Conservation (phyloP, 2,888 invertebrate species). For the Eupithecia exiguata region DNA sequence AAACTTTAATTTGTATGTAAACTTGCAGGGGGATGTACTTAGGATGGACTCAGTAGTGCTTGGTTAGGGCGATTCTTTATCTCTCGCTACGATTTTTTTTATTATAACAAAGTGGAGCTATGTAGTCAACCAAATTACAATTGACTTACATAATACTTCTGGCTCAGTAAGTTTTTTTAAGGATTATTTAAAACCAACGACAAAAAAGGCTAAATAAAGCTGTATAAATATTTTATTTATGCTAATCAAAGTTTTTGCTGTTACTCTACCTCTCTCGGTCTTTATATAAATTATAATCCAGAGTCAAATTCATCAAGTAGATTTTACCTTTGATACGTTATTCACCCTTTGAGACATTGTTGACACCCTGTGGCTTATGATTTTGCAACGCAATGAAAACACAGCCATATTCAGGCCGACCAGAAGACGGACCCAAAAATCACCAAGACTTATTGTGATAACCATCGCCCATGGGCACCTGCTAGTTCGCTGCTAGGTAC, state of each 20-base stretch:
- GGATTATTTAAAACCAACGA: too few species aligned
- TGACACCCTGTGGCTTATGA: background rate
- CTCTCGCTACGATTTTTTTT: background rate
- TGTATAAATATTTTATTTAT: too few species aligned
- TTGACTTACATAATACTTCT: too few species aligned
- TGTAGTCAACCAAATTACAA: too few species aligned
- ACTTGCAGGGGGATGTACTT: background rate
- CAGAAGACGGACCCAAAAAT: background rate
- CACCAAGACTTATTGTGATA: background rate
- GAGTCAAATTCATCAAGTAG: too few species aligned
- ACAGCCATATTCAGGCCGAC: background rate
- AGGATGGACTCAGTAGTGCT: background rate
- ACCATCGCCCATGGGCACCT: background rate
- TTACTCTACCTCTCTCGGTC: background rate
- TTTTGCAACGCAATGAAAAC: background rate
- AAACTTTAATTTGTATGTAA: constrained; percentile 32
- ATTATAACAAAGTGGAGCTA: background rate
- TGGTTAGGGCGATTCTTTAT: background rate
- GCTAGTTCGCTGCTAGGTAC: background rate
- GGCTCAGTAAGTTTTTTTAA: too few species aligned
- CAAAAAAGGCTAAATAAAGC: too few species aligned
- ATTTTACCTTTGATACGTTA: too few species aligned
- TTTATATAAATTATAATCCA: background rate
- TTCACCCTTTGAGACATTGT: background rate
- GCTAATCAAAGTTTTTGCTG: background rate